Conservation (phyloP, 2,888 invertebrate genomes). For the Noctuana brunneofusca region DNA sequence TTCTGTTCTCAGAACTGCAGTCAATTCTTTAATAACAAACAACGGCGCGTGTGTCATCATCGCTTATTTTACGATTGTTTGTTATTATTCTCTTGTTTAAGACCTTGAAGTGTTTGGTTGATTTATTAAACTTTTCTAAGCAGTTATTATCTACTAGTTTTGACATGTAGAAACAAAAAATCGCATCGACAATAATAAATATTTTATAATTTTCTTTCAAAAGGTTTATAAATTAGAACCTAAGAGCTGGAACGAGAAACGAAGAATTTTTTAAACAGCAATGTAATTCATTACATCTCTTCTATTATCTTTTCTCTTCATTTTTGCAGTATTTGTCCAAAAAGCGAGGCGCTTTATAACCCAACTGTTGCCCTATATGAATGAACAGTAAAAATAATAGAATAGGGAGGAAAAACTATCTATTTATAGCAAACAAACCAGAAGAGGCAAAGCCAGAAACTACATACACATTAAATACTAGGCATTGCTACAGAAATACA, state of each 20-base stretch:
- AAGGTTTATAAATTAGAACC: too few species aligned
- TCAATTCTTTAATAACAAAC: constrained; percentile 42
- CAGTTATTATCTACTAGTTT: too few species aligned
- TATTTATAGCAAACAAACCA: constrained; percentile 12
- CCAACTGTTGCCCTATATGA: constrained; percentile 28
- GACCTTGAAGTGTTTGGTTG: constrained; percentile 8
- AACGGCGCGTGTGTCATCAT: constrained; percentile 49
- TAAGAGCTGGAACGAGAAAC: too few species aligned
- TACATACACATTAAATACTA: not conserved
- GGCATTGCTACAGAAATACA: not conserved
- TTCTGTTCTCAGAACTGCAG: constrained; percentile 44
- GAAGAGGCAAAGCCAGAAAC: constrained; percentile 8
- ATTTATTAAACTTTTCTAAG: not conserved
- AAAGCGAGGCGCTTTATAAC: constrained; percentile 9
- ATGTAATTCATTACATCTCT: not conserved
- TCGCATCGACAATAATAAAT: too few species aligned
- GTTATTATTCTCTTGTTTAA: constrained; percentile 8
- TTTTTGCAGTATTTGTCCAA: constrained; percentile 2
- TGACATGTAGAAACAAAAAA: too few species aligned
- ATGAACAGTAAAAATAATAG: constrained; percentile 11
- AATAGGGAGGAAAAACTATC: not conserved
- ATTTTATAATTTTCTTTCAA: too few species aligned
- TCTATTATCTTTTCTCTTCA: not conserved
- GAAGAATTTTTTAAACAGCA: too few species aligned
- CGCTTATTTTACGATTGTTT: constrained; percentile 39